Evolutionary conservation across 1,140 invertebrate species (phyloP), one percentile per base, ranked within the genome.

Genomic region (Diorhabda carinulata): DNA sequence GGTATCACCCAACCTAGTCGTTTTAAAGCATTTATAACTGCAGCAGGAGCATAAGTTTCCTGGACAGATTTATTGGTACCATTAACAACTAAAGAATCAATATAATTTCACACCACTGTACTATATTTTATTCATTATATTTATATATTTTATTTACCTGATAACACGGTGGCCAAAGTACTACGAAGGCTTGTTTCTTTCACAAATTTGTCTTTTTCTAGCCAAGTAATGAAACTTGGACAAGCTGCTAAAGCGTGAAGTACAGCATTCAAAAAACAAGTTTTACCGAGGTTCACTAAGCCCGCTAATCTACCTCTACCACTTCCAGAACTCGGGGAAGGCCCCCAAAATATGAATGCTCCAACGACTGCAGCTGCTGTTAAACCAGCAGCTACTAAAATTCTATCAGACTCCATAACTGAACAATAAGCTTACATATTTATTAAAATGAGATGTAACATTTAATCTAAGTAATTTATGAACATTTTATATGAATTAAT

Each of bases 181-280:
- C 74, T 67, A 40, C 79, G 70, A 69, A 79, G 72, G 70, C 80
- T 79, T 43, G 76, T 81, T 69, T 78, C 77, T 72, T 75, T 80
- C 25, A 68, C 67, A 61, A 69, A 62, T 60, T 69, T 69, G 67
- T 89, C 87, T 68, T 86, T 85, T 72, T 87, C 84, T n/a, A 97
- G 81, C 94, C 94, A 97, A 5, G 86, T 84, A 44, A 91, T 86
- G 77, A 96, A 92, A 61, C 86, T 87, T 68, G 92, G 89, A 79
- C 90, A 95, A 8, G 93, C 89, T 43, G 92, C 91, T 43, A 95
- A 78, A 5, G 92, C 90, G 83, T 96, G 94, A 8, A 96, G 81
- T 41, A 96, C 81, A 1, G 92, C 92, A 83, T 95, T 95, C 5
- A 96, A 81, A 80, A 95, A 95, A 78, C 94, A 96, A 7, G 93